phyloP scores from a whole-genome alignment of 2,113 vertebrate genomes.

The Candoia aspera region DNA sequence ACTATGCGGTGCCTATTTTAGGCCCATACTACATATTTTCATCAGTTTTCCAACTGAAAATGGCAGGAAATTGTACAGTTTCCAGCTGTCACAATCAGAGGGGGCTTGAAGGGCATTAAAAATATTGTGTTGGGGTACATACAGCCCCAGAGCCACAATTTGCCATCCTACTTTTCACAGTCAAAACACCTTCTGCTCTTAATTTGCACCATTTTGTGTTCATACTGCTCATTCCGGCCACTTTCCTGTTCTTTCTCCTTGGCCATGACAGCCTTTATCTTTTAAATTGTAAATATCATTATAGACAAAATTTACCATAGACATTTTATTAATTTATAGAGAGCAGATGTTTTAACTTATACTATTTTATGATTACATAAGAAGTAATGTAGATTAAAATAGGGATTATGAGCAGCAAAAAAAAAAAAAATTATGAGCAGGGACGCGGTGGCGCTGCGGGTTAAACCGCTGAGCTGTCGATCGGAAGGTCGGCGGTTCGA shows the following conservation, averaged over 20 bases:
- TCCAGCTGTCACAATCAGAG: background rate
- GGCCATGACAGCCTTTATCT: background rate
- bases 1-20: background rate
- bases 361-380: background rate
- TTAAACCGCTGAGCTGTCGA: no score
- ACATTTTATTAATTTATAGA: background rate
- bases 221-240: background rate
- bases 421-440: no score
- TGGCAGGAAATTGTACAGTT: background rate
- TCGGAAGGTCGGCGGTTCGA: no score
- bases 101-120: background rate
- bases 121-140: background rate
- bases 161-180: background rate
- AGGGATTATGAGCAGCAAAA: background rate
- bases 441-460: no score
- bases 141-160: background rate
- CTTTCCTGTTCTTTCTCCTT: background rate
- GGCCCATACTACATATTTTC: background rate
- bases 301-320: background rate
- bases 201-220: background rate
- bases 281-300: background rate
- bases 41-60: background rate
- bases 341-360: background rate
- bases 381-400: background rate
- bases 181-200: background rate